A percentile compares a stretch with the other conserved stretches of the same genome.
Conservation (phyloP, 2,113 vertebrate genomes). For the Phrynosoma blainvillii region DNA sequence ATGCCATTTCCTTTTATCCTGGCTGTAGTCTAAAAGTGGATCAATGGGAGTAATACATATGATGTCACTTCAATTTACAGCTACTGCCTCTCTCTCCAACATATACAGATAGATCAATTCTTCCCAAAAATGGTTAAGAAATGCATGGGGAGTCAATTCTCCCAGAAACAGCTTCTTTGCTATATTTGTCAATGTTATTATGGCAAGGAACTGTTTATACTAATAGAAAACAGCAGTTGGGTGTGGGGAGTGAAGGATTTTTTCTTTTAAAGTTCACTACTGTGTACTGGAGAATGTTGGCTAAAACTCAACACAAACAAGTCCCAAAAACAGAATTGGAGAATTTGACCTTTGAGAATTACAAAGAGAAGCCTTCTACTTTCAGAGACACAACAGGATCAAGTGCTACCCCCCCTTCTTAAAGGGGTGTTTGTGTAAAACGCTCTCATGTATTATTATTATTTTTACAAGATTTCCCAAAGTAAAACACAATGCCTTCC, state of each 20-base stretch:
- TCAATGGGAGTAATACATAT: slow-evolving; percentile 81
- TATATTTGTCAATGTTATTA: slow-evolving; percentile 88
- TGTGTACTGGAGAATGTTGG: slow-evolving; percentile 71
- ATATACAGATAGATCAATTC: slow-evolving; percentile 76
- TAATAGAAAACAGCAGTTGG: slow-evolving; percentile 67
- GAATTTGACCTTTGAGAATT: slow-evolving; percentile 63
- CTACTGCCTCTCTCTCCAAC: slow-evolving; percentile 63
- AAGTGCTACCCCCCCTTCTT: neutral
- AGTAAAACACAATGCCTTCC: slow-evolving; percentile 44
- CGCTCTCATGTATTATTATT: slow-evolving; percentile 38
- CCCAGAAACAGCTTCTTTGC: slow-evolving; percentile 80
- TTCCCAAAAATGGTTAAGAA: slow-evolving; percentile 92
- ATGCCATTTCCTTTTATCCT: slow-evolving; percentile 86
- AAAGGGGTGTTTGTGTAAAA: slow-evolving; percentile 33
- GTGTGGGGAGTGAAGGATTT: slow-evolving; percentile 30
- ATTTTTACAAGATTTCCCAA: slow-evolving; percentile 47
- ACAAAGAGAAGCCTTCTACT: slow-evolving; percentile 42
- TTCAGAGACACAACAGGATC: slow-evolving; percentile 32
- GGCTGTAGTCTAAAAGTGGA: slow-evolving; percentile 79
- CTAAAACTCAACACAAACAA: slow-evolving; percentile 71
- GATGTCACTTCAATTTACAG: slow-evolving; percentile 85
- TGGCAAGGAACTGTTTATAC: slow-evolving; percentile 80
- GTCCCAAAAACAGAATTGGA: slow-evolving; percentile 61
- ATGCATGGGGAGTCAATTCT: slow-evolving; percentile 77
- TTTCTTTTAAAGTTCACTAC: slow-evolving; percentile 54